Evolutionary conservation across 2,888 invertebrate species (phyloP), one percentile per base, ranked within the genome.

Genomic region (Apamea sordens): DNA sequence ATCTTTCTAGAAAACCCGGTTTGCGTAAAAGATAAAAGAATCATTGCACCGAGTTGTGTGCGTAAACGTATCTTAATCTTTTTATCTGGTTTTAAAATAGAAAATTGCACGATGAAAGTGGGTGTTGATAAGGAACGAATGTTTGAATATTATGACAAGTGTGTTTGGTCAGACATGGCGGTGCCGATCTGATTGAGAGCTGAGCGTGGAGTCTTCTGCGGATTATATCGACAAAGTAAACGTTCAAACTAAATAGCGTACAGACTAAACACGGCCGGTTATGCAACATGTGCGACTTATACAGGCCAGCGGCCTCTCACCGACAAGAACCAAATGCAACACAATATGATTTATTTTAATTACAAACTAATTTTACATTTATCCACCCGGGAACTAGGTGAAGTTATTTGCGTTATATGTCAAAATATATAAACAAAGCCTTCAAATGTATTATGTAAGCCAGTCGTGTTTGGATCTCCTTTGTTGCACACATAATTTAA

Each of bases 161-260:
- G 80, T 73, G 88, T 85, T 83, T 89, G 87, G 91, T 89, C 91
- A 93, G 94, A 93, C 93, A 91, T 86, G 71, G 86, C 72, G 93
- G 92, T 90, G 91, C 90, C 91, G 84, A 88, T 82, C 86, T 89
- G 85, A 89, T 86, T 76, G 86, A 88, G 89, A 79, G 82, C 44
- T 79, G 88, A 88, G 87, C 87, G 88, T 85, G 82, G 80, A 89
- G 89, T 83, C 88, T 90, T 92, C 89, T 86, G 84, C 81, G 85
- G 90, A 92, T 90, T 91, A 89, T 89, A 90, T 91, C 88, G 85
- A 84, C 89, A 89, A 91, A 89, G 89, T 90, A 91, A 91, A 90
- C 86, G 84, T 87, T 88, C 85, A 80, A 90, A 88, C 83, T 89
- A 89, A 92, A 91, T 90, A 90, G 84, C 81, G 65, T 79, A 84